These are phyloP conservation scores for Aradus depressus DNA, from an alignment of 2,888 invertebrate species.

Conservation along the genomic window DNA sequence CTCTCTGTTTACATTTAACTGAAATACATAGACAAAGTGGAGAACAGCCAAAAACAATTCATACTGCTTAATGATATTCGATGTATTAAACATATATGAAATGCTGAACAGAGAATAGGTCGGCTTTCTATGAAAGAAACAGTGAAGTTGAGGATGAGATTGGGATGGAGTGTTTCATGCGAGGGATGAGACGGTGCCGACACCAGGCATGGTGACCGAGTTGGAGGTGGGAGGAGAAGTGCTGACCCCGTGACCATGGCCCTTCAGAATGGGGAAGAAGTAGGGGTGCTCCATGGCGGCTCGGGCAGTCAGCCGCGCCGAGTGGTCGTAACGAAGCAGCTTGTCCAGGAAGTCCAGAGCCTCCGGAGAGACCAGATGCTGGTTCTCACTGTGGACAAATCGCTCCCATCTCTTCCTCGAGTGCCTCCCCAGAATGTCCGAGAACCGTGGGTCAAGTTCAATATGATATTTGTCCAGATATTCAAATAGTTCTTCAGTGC, in stretches of 20 bases:
- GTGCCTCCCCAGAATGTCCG: constrained; percentile 94
- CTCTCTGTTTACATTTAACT: constrained; percentile 13
- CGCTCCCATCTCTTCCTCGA: constrained; percentile 99
- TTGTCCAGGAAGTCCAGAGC: constrained; percentile 98
- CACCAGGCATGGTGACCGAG: constrained; percentile 14
- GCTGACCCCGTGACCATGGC: constrained; percentile 16
- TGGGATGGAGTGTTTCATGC: constrained; percentile 15
- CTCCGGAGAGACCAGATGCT: constrained; percentile 95
- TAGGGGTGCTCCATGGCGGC: constrained; percentile 99
- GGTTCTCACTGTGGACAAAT: constrained; percentile 98
- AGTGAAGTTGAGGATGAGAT: constrained; percentile 8
- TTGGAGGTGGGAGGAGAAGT: constrained; percentile 15
- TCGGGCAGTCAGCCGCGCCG: constrained; percentile 90
- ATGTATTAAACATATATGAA: constrained; percentile 20
- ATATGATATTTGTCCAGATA: constrained; percentile 99
- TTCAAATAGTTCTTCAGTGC: constrained; percentile 97
- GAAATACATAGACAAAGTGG: constrained; percentile 13
- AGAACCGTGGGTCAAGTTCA: constrained; percentile 97
- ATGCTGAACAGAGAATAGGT: constrained; percentile 11
- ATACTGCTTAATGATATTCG: constrained; percentile 20
- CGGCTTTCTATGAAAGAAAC: constrained; percentile 5
- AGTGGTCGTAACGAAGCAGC: constrained; percentile 96
- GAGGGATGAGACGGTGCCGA: constrained; percentile 14
- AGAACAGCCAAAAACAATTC: constrained; percentile 18
- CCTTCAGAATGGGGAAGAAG: constrained; percentile 47